A percentile compares a stretch with the other conserved stretches of the same genome.
Evolutionary conservation across 35 echinoderm and acorn worm genomes (phyloP).

Genomic region (Patiria miniata): DNA sequence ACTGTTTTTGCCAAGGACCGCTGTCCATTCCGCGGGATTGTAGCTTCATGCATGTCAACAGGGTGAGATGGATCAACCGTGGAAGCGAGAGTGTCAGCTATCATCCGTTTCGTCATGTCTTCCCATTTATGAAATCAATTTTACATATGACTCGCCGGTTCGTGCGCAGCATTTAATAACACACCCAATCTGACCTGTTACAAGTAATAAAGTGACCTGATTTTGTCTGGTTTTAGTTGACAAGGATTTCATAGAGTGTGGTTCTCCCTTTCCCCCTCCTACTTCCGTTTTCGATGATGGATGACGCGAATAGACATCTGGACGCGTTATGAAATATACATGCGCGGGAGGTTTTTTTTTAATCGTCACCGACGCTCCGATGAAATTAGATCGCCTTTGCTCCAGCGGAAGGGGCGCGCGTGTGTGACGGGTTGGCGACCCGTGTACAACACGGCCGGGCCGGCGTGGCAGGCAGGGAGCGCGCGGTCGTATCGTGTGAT

Average conservation of each 20-base stretch:
- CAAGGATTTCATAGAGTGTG: too few species aligned
- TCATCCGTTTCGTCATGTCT: conserved; percentile 17
- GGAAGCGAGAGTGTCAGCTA: neutral
- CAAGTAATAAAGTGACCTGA: conserved; percentile 22
- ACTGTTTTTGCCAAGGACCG: too few species aligned
- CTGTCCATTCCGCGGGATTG: neutral
- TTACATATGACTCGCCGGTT: conserved; percentile 24
- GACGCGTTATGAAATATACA: conserved; percentile 28
- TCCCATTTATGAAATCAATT: conserved; percentile 26
- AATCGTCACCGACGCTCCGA: neutral
- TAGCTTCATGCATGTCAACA: neutral
- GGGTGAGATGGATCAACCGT: neutral
- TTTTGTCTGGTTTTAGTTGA: neutral
- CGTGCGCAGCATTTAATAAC: conserved; percentile 6
- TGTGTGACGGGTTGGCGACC: conserved; percentile 5
- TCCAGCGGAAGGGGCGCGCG: neutral
- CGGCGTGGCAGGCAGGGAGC: too few species aligned
- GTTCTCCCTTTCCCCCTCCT: neutral
- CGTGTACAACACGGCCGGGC: too few species aligned
- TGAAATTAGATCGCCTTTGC: neutral
- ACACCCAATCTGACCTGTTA: neutral
- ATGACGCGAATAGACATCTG: neutral
- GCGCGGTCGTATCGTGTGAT: too few species aligned
- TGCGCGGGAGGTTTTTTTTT: neutral
- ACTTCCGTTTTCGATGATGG: conserved; percentile 25